A percentile compares a stretch with the other conserved stretches of the same genome.
Conservation (phyloP, 2,888 invertebrate species). For the Torymus texanus region DNA sequence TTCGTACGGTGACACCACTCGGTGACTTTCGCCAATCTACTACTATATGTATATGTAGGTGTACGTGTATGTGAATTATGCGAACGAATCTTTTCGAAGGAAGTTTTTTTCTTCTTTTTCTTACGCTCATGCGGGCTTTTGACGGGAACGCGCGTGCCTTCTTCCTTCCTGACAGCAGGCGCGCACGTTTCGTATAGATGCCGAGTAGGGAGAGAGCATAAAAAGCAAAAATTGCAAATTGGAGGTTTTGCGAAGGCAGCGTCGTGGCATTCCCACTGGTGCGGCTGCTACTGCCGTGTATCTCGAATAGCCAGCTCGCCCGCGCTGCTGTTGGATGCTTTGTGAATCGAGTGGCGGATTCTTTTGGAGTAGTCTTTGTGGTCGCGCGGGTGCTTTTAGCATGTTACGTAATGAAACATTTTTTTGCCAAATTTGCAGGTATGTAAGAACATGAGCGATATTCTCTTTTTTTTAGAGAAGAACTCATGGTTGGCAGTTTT, state of each 20-base stretch:
- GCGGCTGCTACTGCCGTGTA: background rate
- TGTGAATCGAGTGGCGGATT: background rate
- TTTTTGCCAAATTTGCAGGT: background rate
- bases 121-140: too few species aligned
- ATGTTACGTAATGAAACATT: slow-evolving; percentile 21
- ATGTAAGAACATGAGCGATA: too few species aligned
- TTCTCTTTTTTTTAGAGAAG: too few species aligned
- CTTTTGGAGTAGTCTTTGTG: background rate
- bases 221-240: slow-evolving; percentile 23
- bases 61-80: too few species aligned
- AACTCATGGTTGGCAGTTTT: too few species aligned
- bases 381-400: slow-evolving; percentile 9
- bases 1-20: too few species aligned
- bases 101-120: too few species aligned
- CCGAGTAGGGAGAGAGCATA: background rate
- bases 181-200: background rate
- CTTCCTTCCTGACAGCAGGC: slow-evolving; percentile 6
- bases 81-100: too few species aligned
- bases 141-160: background rate
- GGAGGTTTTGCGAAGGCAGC: background rate
- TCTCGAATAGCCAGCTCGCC: too few species aligned
- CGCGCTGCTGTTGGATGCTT: slow-evolving; percentile 1
- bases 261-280: too few species aligned
- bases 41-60: too few species aligned
- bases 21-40: too few species aligned